phyloP scores from a whole-genome alignment of 2,888 invertebrate genomes.

The Leptarthrus brevirostris region DNA sequence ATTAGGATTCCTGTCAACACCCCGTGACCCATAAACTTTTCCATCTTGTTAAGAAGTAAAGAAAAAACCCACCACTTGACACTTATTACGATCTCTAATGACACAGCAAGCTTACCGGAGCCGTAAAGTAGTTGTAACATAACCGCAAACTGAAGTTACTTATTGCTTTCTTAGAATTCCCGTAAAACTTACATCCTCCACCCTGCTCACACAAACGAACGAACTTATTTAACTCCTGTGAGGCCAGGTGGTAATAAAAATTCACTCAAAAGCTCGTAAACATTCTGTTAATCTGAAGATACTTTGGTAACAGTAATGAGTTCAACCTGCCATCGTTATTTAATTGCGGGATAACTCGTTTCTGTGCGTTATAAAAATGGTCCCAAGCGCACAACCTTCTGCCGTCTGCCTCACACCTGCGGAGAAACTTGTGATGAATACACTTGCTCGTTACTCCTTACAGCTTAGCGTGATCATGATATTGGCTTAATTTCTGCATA shows the following conservation, averaged over 20 bases:
- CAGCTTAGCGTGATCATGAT: too few relatives aligned
- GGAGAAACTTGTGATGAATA: too few relatives aligned
- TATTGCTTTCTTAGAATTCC: constrained; percentile 10
- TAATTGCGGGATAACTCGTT: constrained; percentile 39
- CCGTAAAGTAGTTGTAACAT: background rate
- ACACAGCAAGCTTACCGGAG: background rate
- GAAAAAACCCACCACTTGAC: background rate
- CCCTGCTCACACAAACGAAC: background rate
- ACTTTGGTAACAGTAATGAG: constrained; percentile 33
- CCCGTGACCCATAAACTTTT: too few relatives aligned
- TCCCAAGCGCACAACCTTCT: too few relatives aligned
- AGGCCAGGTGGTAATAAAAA: constrained; percentile 41
- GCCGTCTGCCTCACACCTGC: too few relatives aligned
- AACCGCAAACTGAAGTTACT: background rate
- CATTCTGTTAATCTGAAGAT: constrained; percentile 47
- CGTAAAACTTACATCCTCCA: constrained; percentile 32
- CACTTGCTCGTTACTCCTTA: too few relatives aligned
- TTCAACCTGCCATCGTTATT: constrained; percentile 38
- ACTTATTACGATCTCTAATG: constrained; percentile 7
- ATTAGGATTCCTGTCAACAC: too few relatives aligned
- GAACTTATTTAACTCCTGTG: constrained; percentile 15
- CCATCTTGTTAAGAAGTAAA: background rate
- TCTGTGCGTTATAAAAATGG: background rate
- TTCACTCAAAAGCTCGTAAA: constrained; percentile 50
- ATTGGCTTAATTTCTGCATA: too few relatives aligned